Percentiles rank a stretch among this genome's conserved stretches.
These are phyloP conservation scores for Syngnathoides biaculeatus DNA, from an alignment of 2,113 vertebrate genomes.

Conservation along the genomic window DNA sequence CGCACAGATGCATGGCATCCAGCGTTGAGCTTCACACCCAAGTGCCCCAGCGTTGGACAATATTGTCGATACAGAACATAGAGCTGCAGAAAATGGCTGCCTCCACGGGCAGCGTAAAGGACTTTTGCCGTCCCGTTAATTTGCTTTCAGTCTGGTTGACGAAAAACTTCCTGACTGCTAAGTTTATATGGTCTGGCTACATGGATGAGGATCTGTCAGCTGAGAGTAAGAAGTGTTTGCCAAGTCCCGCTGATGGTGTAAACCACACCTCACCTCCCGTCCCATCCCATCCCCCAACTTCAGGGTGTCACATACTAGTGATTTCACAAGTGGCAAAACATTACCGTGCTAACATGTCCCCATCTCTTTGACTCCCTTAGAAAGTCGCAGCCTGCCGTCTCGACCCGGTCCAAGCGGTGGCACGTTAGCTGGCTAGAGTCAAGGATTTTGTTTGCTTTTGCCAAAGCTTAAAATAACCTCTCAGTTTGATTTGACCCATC, in stretches of 20 bases:
- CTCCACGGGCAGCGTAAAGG: too few relatives aligned
- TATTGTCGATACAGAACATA: neutral
- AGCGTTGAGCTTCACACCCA: too few relatives aligned
- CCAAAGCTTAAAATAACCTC: slow-evolving; percentile 65
- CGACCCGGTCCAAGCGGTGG: slow-evolving; percentile 23
- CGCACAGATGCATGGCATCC: too few relatives aligned
- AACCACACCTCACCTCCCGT: neutral
- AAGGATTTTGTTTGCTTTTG: slow-evolving; percentile 42
- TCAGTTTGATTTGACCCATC: slow-evolving; percentile 66
- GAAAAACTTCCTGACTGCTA: neutral
- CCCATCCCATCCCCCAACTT: slow-evolving; percentile 32
- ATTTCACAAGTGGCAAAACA: slow-evolving; percentile 12
- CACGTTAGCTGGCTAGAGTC: slow-evolving; percentile 49
- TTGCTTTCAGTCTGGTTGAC: neutral
- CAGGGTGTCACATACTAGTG: slow-evolving; percentile 13
- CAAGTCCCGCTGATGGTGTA: slow-evolving; percentile 27
- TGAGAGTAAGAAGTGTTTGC: slow-evolving; percentile 17
- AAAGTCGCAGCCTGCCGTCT: slow-evolving; percentile 13
- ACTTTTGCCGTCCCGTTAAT: too few relatives aligned
- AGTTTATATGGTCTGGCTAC: neutral
- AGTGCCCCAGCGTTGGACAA: neutral
- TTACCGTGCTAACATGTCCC: neutral
- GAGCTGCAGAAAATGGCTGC: too few relatives aligned
- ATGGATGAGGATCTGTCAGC: slow-evolving; percentile 8
- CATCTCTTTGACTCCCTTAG: slow-evolving; percentile 16